Conservation (phyloP, 1,140 invertebrate genomes). For the Neelides sp. region DNA sequence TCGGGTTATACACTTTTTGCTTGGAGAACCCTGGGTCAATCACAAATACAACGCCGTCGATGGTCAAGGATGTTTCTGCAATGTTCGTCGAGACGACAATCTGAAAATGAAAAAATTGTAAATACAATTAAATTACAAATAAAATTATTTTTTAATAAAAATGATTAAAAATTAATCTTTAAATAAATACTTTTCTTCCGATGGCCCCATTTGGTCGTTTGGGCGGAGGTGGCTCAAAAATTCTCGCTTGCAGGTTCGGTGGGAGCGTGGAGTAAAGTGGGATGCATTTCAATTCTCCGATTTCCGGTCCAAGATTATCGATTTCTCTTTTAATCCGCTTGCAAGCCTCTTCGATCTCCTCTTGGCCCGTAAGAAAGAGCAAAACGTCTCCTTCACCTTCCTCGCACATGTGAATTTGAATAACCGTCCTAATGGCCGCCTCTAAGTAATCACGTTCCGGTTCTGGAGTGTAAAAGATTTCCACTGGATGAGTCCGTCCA, state of each 20-base stretch:
- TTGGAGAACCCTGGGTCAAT: conserved; percentile 99
- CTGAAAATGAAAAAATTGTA: conserved; percentile 23
- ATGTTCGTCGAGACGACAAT: conserved; percentile 98
- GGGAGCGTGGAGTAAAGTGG: conserved; percentile 96
- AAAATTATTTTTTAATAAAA: too few species aligned
- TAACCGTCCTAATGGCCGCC: conserved; percentile 94
- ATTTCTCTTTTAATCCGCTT: conserved; percentile 94
- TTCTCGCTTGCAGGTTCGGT: conserved; percentile 91
- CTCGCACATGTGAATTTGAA: conserved; percentile 99
- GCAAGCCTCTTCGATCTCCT: conserved; percentile 99
- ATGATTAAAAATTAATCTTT: conserved; percentile 12
- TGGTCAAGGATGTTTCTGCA: conserved; percentile 97
- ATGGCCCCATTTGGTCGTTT: conserved; percentile 87
- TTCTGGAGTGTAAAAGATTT: conserved; percentile 98
- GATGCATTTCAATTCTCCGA: conserved; percentile 96
- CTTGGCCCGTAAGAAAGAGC: conserved; percentile 86
- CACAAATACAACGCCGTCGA: conserved; percentile 99
- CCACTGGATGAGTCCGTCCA: conserved; percentile 87
- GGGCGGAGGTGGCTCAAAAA: conserved; percentile 90
- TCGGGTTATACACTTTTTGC: conserved; percentile 96
- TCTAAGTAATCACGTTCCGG: conserved; percentile 97
- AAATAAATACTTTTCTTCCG: conserved; percentile 58
- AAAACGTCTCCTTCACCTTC: conserved; percentile 86
- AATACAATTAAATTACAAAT: background rate
- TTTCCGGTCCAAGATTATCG: conserved; percentile 89